Percentiles rank a stretch among this genome's conserved stretches.
Conservation (phyloP, 2,888 invertebrate species). For the Lumbricus terrestris region DNA sequence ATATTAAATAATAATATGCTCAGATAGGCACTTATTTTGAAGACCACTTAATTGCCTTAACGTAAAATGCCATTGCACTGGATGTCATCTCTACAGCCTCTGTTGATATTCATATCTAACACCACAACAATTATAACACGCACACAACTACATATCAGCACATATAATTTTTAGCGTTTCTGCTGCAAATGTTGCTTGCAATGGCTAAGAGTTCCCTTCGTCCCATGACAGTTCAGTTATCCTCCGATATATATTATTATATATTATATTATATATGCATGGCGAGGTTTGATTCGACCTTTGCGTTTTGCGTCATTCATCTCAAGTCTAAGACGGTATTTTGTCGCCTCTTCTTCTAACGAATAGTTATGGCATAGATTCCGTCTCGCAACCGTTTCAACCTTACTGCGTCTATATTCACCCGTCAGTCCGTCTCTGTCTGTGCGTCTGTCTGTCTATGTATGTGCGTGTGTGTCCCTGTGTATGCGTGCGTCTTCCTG, state of each 20-base stretch:
- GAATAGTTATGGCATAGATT: background rate
- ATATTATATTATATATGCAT: no score
- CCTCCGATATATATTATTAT: no score
- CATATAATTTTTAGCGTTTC: background rate
- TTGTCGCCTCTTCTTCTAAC: background rate
- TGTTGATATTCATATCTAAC: background rate
- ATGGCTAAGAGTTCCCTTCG: background rate
- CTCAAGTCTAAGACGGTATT: background rate
- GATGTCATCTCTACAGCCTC: background rate
- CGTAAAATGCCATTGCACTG: background rate
- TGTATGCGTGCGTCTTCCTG: background rate
- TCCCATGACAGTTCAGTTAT: background rate
- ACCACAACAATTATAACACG: no score
- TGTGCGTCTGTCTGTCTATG: background rate
- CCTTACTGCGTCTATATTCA: background rate
- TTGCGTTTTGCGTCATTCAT: background rate
- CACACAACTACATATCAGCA: background rate
- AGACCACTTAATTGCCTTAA: background rate
- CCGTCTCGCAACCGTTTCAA: background rate
- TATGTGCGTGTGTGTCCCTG: background rate
- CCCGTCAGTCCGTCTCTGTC: background rate
- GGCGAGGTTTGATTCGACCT: no score
- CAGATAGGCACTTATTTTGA: background rate
- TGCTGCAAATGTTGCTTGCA: background rate
- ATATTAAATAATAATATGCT: no score